Evolutionary conservation across 2,797 vertebrate genomes (phyloP).

Genomic region (Cynopterus sphinx): DNA sequence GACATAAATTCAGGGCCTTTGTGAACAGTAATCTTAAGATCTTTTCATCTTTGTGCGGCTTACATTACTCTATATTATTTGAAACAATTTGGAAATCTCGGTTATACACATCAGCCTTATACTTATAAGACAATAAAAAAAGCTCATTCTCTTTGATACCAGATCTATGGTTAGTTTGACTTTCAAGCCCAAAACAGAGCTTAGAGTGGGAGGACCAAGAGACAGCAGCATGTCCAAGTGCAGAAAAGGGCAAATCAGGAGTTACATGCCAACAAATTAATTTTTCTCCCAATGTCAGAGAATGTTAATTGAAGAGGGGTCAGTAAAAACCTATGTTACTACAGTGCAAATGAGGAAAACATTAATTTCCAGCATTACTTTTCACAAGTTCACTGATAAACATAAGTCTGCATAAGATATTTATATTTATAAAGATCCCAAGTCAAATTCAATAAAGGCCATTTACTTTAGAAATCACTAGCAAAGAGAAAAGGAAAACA

Average conservation of each 20-base stretch:
- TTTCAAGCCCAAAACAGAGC: background rate
- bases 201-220: background rate
- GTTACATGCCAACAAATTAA: background rate
- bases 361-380: background rate
- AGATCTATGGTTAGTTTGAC: background rate
- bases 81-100: background rate
- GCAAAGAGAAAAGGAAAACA: background rate
- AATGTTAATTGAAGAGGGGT: background rate
- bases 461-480: constrained; percentile 10
- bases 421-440: background rate
- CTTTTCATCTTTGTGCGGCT: background rate
- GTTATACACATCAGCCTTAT: background rate
- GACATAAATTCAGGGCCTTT: background rate
- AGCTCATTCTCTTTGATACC: background rate
- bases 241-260: background rate
- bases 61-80: background rate
- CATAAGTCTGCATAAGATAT: background rate
- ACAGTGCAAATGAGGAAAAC: background rate
- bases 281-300: background rate
- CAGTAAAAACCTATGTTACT: background rate
- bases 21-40: background rate
- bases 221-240: background rate
- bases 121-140: background rate
- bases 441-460: background rate
- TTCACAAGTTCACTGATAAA: background rate